Evolutionary conservation across 2,888 invertebrate species (phyloP).

Genomic region (Lochmaea capreae): DNA sequence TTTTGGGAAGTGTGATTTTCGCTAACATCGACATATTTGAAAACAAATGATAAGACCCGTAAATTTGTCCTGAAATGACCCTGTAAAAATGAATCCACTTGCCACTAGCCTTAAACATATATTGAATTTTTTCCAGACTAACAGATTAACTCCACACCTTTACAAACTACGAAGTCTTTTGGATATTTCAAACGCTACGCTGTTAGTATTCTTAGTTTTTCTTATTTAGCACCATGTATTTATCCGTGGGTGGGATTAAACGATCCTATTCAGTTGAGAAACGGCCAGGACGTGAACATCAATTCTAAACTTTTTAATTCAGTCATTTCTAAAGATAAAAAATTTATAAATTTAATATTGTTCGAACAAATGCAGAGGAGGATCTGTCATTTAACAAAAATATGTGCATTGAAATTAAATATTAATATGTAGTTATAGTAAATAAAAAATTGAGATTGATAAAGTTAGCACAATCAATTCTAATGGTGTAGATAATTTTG

Average conservation of each 20-base stretch:
- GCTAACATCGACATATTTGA: too few species aligned
- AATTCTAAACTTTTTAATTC: slow-evolving; percentile 4
- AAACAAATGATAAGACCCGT: too few species aligned
- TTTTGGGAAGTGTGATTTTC: too few species aligned
- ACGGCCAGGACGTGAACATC: slow-evolving; percentile 2
- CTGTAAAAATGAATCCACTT: too few species aligned
- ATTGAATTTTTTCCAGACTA: slow-evolving; percentile 14
- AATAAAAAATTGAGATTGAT: too few species aligned
- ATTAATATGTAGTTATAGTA: too few species aligned
- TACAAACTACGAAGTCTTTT: slow-evolving; percentile 22
- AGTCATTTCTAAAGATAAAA: background rate
- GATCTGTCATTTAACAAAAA: too few species aligned
- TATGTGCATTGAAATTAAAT: too few species aligned
- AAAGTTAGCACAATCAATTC: too few species aligned
- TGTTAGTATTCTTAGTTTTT: slow-evolving; percentile 32
- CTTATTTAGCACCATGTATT: slow-evolving; percentile 17
- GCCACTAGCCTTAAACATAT: background rate
- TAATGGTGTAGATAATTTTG: too few species aligned
- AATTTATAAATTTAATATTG: background rate
- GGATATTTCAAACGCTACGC: slow-evolving; percentile 22
- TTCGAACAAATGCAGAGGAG: background rate
- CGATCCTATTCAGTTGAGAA: slow-evolving; percentile 23
- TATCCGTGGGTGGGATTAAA: slow-evolving; percentile 29
- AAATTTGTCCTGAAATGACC: too few species aligned
- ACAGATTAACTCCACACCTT: slow-evolving; percentile 27